A percentile compares a stretch with the other conserved stretches of the same genome.
These are phyloP conservation scores for Ellobius talpinus DNA, from an alignment of 2,113 vertebrate genomes.

Conservation along the genomic window DNA sequence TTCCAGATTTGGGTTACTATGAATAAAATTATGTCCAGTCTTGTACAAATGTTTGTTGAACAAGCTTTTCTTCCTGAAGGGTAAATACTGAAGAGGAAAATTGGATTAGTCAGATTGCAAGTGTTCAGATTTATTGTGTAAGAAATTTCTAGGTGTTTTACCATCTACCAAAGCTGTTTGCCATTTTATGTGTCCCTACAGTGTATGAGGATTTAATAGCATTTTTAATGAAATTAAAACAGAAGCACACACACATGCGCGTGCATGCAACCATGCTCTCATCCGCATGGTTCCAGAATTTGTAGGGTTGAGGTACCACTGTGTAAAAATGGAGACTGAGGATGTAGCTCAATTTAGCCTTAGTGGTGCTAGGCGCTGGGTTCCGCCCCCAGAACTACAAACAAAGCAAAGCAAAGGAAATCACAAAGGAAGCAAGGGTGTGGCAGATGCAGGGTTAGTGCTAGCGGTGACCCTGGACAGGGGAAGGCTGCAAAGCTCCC, in stretches of 20 bases:
- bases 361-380: not conserved
- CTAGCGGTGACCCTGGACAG: not conserved
- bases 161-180: slow-evolving; percentile 13
- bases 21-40: slow-evolving; percentile 18
- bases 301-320: not conserved
- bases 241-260: not conserved
- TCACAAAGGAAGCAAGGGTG: not conserved
- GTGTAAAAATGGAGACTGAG: not conserved
- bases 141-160: slow-evolving; percentile 25
- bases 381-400: not conserved
- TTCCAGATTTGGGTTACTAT: not conserved
- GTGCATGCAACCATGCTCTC: not conserved
- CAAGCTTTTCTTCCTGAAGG: slow-evolving; percentile 47
- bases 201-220: not conserved
- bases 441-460: not conserved
- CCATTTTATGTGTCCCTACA: not conserved
- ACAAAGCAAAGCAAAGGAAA: not conserved
- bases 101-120: not conserved
- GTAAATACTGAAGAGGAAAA: not conserved
- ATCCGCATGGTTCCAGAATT: not conserved
- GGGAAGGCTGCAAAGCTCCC: not conserved
- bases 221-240: slow-evolving; percentile 33
- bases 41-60: slow-evolving; percentile 10
- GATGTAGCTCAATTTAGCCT: not conserved
- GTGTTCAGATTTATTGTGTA: not conserved